Conservation (phyloP, 2,888 invertebrate species). For the Caenorhabditis sinica region DNA sequence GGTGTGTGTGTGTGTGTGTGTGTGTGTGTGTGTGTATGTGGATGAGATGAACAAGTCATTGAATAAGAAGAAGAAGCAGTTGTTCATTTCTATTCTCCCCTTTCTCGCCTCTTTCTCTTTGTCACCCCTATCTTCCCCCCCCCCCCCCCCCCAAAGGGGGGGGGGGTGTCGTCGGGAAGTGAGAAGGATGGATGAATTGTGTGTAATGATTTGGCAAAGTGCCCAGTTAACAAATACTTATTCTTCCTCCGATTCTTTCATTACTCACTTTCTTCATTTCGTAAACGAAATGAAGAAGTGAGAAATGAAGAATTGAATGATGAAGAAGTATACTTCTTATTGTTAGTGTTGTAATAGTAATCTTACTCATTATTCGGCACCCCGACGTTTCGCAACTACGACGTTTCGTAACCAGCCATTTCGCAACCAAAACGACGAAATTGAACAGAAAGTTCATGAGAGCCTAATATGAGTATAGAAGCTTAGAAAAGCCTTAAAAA, state of each 20-base stretch:
- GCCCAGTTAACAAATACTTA: slow-evolving; percentile 62
- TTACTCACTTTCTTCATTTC: slow-evolving; percentile 19
- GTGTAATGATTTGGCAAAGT: slow-evolving; percentile 63
- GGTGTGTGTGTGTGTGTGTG: slow-evolving; percentile 10
- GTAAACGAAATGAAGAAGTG: slow-evolving; percentile 17
- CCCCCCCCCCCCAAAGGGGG: no score
- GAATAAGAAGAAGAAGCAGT: no score
- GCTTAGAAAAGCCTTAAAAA: no score
- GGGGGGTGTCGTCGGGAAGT: slow-evolving; percentile 5
- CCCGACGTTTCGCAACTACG: no score
- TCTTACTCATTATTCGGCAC: no score
- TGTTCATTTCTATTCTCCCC: slow-evolving; percentile 39
- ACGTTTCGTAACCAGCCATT: no score
- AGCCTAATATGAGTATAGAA: no score
- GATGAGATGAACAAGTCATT: slow-evolving; percentile 25
- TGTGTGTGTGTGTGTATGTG: slow-evolving; percentile 9
- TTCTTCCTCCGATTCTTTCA: slow-evolving; percentile 29
- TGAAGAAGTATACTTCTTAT: slow-evolving; percentile 7
- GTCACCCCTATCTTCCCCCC: slow-evolving; percentile 32
- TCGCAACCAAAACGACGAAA: no score
- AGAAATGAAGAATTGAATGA: slow-evolving; percentile 24
- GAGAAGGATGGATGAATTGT: slow-evolving; percentile 24
- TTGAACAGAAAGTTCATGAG: no score
- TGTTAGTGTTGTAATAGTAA: slow-evolving; percentile 1
- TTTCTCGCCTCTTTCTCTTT: slow-evolving; percentile 27